phyloP scores from a whole-genome alignment of 2,797 vertebrate species.

The Streptopelia turtur region DNA sequence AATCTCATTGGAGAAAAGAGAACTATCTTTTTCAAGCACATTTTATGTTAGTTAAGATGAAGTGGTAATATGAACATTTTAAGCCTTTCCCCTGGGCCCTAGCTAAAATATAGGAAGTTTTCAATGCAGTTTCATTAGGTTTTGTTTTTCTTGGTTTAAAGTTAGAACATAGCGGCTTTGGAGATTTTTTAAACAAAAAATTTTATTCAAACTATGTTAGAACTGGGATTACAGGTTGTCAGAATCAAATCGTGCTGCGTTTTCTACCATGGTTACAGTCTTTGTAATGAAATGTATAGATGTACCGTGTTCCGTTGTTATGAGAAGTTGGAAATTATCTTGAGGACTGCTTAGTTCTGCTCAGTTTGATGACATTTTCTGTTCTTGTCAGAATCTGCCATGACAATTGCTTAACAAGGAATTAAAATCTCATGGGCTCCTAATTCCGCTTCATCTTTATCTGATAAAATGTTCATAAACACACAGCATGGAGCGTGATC shows the following conservation, averaged over 20 bases:
- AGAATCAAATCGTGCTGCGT: not conserved
- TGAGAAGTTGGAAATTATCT: constrained; percentile 30
- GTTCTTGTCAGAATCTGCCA: constrained; percentile 41
- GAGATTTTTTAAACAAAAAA: not conserved
- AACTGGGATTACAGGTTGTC: constrained; percentile 61
- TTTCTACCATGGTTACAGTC: constrained; percentile 39
- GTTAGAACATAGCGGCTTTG: not conserved
- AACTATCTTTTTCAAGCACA: not conserved
- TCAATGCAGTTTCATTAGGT: not conserved
- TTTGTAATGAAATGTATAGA: constrained; percentile 41
- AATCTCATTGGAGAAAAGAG: no score
- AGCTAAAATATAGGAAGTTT: not conserved
- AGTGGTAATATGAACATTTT: not conserved
- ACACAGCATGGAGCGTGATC: not conserved
- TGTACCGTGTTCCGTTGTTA: not conserved
- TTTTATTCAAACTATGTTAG: not conserved
- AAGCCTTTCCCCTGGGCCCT: not conserved
- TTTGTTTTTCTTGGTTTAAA: not conserved
- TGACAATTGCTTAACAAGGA: constrained; percentile 24
- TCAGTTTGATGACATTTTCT: constrained; percentile 36
- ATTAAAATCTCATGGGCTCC: not conserved
- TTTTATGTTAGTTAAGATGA: not conserved
- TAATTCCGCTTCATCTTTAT: constrained; percentile 1
- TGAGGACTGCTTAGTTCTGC: not conserved
- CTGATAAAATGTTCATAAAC: constrained; percentile 20